Evolutionary conservation across 1,140 invertebrate species (phyloP), one percentile per base, ranked within the genome.

Genomic region (Bradynema listronoti): DNA sequence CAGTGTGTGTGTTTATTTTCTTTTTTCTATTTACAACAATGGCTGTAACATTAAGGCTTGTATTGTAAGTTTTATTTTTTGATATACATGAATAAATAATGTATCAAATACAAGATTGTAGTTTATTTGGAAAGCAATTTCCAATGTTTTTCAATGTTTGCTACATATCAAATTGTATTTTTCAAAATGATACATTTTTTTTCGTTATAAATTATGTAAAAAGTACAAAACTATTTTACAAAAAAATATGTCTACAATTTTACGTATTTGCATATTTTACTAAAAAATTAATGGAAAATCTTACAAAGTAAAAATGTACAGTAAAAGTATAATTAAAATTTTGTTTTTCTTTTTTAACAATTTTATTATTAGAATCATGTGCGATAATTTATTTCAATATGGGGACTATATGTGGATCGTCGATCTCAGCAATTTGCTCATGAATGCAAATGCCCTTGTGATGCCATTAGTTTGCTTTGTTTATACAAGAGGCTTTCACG

Each of bases 401-500:
- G 22, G 39, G 1, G 46, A 70, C 11, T 50, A 42, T 33, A 33
- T 66, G 16, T 67, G 61, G 51, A 33, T 67, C n/a, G 36, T 66
- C 9, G 65, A 67, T 57, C 24, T 67, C 24, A 67, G 54, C 42
- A 67, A 67, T 39, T 27, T 67, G 9, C 32, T 67, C 16, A 58
- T 67, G 46, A 67, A 67, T 39, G 19, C 30, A 14, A 70, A 67
- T 54, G 54, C 57, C 22, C 39, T 67, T 9, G 39, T 51, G 16
- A 71, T 67, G 60, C 65, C 65, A 29, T 41, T 67, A 22, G 60
- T 67, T 27, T 67, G 65, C 41, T 71, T 67, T 33, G 29, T 65
- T 7, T 67, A 57, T 43, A 67, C 65, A n/a, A 56, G 65, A 7
- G 65, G 58, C 25, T 67, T 67, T 42, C 49, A 54, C 6, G 65